phyloP scores from a whole-genome alignment of 2,888 invertebrate species.

The Julus scandinavius region DNA sequence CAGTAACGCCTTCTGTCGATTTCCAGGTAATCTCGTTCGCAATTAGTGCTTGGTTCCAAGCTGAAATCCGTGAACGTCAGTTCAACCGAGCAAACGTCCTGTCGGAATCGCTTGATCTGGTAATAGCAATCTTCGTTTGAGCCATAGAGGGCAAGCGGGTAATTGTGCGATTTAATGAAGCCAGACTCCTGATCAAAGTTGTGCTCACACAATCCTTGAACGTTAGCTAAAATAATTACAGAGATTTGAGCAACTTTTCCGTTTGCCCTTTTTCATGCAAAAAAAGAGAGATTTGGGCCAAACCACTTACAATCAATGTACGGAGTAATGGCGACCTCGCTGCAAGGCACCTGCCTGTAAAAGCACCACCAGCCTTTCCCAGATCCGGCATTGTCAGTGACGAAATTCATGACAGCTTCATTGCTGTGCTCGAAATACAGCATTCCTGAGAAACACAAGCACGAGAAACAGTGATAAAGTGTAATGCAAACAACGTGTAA shows the following conservation, averaged over 20 bases:
- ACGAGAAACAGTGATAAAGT: background rate
- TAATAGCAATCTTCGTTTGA: conserved; percentile 60
- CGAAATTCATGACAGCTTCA: conserved; percentile 59
- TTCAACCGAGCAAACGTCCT: conserved; percentile 60
- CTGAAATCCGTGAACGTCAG: conserved; percentile 60
- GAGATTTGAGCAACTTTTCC: too few relatives aligned
- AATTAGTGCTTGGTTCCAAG: conserved; percentile 59
- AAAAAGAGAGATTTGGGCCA: background rate
- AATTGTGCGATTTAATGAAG: conserved; percentile 57
- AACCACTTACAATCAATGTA: conserved; percentile 21
- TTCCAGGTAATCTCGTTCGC: conserved; percentile 60
- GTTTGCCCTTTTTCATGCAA: background rate
- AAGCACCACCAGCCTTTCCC: conserved; percentile 60
- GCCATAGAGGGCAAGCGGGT: conserved; percentile 59
- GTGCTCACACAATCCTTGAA: conserved; percentile 49
- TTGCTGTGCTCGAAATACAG: conserved; percentile 55
- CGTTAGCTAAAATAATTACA: background rate
- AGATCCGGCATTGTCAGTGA: conserved; percentile 58
- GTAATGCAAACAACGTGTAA: background rate
- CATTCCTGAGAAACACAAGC: conserved; percentile 52
- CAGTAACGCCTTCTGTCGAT: conserved; percentile 60
- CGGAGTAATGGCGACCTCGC: conserved; percentile 52
- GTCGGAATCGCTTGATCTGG: conserved; percentile 56
- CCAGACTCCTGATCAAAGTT: conserved; percentile 53
- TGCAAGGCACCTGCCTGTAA: conserved; percentile 60